Conservation (phyloP, 2,797 vertebrate genomes). For the Neomorphus geoffroyi region DNA sequence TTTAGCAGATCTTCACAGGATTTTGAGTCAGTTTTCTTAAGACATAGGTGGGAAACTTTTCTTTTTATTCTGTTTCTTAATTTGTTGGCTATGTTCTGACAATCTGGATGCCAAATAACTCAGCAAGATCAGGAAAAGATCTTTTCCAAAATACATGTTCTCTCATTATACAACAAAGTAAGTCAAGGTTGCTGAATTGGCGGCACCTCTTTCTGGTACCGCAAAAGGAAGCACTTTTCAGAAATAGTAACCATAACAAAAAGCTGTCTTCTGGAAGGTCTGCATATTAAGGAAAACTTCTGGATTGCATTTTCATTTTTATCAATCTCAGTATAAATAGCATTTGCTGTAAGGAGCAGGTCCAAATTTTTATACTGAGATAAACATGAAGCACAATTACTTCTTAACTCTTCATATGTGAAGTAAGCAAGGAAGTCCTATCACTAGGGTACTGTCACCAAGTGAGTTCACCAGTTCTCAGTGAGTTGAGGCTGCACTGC, state of each 20-base stretch:
- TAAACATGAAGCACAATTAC: neutral
- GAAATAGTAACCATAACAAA: neutral
- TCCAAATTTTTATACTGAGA: neutral
- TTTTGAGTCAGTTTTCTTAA: neutral
- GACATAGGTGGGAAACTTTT: neutral
- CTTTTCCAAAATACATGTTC: neutral
- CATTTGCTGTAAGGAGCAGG: neutral
- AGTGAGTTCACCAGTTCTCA: neutral
- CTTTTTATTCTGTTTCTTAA: neutral
- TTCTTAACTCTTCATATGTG: neutral
- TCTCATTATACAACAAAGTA: neutral
- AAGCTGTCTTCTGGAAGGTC: neutral
- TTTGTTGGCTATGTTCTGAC: neutral
- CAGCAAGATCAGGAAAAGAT: neutral
- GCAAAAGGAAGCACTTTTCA: neutral
- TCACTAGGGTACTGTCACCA: neutral
- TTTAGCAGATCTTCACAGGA: neutral
- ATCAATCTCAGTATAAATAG: neutral
- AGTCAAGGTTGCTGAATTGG: neutral
- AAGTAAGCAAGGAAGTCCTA: neutral
- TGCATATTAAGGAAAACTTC: neutral
- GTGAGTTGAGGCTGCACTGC: neutral
- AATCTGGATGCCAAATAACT: neutral
- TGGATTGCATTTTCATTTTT: neutral
- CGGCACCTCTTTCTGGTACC: neutral